These are phyloP conservation scores for Papilio aristodemus DNA, from an alignment of 1,140 invertebrate genomes.

Conservation along the genomic window DNA sequence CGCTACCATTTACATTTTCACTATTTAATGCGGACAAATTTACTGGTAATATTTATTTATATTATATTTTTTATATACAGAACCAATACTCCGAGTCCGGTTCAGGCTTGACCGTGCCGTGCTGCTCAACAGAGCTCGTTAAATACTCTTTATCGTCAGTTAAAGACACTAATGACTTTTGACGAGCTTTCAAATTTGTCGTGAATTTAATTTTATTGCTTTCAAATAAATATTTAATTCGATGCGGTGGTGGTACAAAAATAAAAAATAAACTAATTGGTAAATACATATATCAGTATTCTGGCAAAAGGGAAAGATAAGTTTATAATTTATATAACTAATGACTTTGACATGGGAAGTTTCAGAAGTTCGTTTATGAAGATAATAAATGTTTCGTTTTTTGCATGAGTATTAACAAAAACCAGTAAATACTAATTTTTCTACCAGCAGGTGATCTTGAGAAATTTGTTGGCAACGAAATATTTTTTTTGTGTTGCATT, in stretches of 20 bases:
- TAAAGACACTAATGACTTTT: constrained; percentile 53
- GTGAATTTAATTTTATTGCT: constrained; percentile 37
- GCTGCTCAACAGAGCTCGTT: constrained; percentile 37
- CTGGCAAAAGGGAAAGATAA: not conserved
- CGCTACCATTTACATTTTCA: too few species aligned
- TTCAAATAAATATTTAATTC: constrained; percentile 41
- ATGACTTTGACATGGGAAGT: too few species aligned
- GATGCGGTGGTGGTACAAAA: constrained; percentile 36
- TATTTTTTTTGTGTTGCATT: too few species aligned
- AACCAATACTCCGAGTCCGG: not conserved
- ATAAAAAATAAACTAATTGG: not conserved
- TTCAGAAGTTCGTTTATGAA: too few species aligned
- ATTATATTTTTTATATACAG: not conserved
- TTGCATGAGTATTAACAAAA: too few species aligned
- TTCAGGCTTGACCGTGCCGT: constrained; percentile 15
- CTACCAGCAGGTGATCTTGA: too few species aligned
- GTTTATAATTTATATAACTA: too few species aligned
- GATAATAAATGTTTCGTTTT: too few species aligned
- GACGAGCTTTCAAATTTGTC: constrained; percentile 39
- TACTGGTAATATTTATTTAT: too few species aligned
- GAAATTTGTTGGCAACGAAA: too few species aligned
- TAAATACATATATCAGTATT: not conserved
- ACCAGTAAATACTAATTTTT: too few species aligned
- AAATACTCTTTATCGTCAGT: constrained; percentile 57
- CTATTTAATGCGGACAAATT: too few species aligned